Evolutionary conservation across 92 coral and sea anemone species (phyloP), one percentile per base, ranked within the genome.

Genomic region (Siderastrea siderea): DNA sequence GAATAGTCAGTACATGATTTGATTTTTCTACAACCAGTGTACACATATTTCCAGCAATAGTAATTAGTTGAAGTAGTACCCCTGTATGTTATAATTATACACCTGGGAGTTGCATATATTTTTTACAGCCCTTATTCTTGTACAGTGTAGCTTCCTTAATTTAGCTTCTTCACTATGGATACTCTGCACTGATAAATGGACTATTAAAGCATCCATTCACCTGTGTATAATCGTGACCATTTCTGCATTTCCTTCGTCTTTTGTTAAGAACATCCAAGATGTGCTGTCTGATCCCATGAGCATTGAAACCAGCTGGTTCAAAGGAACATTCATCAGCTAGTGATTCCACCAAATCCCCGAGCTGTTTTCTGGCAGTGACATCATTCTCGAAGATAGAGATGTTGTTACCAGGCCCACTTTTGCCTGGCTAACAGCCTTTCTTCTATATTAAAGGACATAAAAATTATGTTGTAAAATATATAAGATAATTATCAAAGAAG

Each of bases 371-470:
- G 15, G 75, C 75, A 14, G 9, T 54, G 15, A 46, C 11, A 54
- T 70, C 10, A 14, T 47, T 70, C 47, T 70, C 47, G 15, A 70
- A 70, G 7, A 12, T 47, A 1, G 75, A 54, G 47, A 70, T 70
- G 53, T 70, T 54, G 47, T 70, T 70, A 15, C 75, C 75, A 46
- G 75, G 75, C 75, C 75, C 9, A 17, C 54, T 3, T 26, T 54
- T 8, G 75, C 48, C 48, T n/a, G n/a, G n/a, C 75, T 70, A 19
- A 70, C 15, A 11, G 75, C 75, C 15, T 70, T 70, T 45, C 75
- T 70, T 54, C 75, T n/a, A n/a, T n/a, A n/a, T 70, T 6, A 70
- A 43, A 74, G 52, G 14, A 63, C 4, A 13, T 14, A 63, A 63
- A 63, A 63, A 3, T 63, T n/a, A n/a, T n/a, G n/a, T n/a, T n/a